Base-by-base conservation (phyloP, 2,113 vertebrate genomes). In the Brachyistius frenatus region DNA sequence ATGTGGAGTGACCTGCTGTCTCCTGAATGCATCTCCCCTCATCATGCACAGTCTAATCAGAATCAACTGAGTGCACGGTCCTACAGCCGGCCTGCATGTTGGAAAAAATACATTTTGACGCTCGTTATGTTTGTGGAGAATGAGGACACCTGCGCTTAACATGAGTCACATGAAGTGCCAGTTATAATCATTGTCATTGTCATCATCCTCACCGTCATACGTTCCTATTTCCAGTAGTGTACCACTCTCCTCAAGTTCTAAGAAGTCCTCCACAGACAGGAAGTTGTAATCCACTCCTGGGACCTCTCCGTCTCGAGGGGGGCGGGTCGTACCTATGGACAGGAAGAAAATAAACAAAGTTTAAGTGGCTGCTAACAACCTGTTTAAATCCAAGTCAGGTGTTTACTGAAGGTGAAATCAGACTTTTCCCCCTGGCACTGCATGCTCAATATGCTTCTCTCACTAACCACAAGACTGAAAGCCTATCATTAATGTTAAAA, bases 281-380 rank as follows among this genome's bases (percentile, higher is more conserved):
- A 99, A 99, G 91, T 95, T 97, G 90, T 99, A 99, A 90, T 99
- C 97, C 93, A 99, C 96, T 81, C 97, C 97, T 74, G 96, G 95
- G 85, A 98, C 94, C 93, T 99, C 98, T 90, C 96, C 96, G 93
- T 97, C 96, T 94, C 97, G 94, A 9, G 97, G 97, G 88, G 95
- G 86, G 50, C 97, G 96, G 82, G 98, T 99, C 56, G 98, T 99
- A 96, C 98, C 98, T 99, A 62, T 5, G 50, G 41, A 64, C 53
- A 69, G 70, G 46, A 52, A 31, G 80, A 65, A 52, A 44, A 5
- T 23, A 23, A 13, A 49, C 32, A 70, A 66, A 57, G 35, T 55
- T 91, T n/a, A 83, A 13, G 0, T 44, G 5, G 30, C 66, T 52
- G 39, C 39, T 31, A 23, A 54, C 49, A 58, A 54, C 13, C 2